A percentile compares a stretch with the other conserved stretches of the same genome.
Conservation (phyloP, 2,113 vertebrate genomes). For the Neodontobutis hainanensis region DNA sequence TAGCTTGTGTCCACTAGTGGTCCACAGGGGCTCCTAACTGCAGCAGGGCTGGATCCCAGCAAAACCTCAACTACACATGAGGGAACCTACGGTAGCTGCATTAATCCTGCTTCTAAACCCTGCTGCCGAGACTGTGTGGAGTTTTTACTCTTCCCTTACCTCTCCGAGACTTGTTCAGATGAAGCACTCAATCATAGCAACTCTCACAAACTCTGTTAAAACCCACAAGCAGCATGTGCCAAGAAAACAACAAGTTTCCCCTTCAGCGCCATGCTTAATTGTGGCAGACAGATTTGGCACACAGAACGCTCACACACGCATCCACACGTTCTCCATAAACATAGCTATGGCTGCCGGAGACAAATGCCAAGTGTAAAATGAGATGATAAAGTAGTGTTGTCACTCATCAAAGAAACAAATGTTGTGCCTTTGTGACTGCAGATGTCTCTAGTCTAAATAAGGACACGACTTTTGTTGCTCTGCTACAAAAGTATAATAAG, state of each 20-base stretch:
- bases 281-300: constrained; percentile 51
- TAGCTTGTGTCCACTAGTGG: constrained; percentile 30
- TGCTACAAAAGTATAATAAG: neutral
- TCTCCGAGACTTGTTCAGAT: constrained; percentile 49
- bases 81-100: constrained; percentile 55
- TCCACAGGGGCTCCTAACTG: constrained; percentile 63
- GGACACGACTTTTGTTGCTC: constrained; percentile 6
- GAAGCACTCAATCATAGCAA: constrained; percentile 37
- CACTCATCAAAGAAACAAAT: constrained; percentile 40
- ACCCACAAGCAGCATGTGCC: constrained; percentile 51
- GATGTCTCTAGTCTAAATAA: constrained; percentile 12
- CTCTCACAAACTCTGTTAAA: constrained; percentile 47
- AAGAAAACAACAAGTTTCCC: constrained; percentile 59
- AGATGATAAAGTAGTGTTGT: constrained; percentile 45
- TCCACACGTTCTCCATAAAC: constrained; percentile 27
- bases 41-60: constrained; percentile 64
- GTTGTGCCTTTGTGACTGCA: constrained; percentile 12
- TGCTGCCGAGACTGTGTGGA: constrained; percentile 12
- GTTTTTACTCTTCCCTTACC: constrained; percentile 25
- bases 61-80: constrained; percentile 65
- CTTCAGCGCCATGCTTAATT: constrained; percentile 53
- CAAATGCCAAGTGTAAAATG: constrained; percentile 32
- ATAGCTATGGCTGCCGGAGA: constrained; percentile 15
- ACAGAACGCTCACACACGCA: constrained; percentile 34
- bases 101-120: constrained; percentile 65